Evolutionary conservation across 2,888 invertebrate genomes (phyloP).

Genomic region (Chydorus sphaericus): DNA sequence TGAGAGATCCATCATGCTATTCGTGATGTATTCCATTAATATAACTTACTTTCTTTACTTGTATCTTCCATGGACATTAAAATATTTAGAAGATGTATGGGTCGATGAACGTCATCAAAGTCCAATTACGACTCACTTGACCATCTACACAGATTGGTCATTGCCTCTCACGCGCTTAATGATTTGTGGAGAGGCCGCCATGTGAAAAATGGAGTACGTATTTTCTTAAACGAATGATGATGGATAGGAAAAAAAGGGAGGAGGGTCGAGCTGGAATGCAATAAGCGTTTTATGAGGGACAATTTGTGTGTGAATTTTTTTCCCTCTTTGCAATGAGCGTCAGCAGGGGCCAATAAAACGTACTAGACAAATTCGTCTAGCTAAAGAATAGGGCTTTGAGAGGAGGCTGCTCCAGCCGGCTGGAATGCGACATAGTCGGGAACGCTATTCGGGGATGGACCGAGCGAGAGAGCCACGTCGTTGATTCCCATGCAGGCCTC

Average conservation of each 20-base stretch:
- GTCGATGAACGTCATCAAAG: no score
- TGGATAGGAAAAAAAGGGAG: neutral
- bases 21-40: no score
- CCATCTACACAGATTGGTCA: no score
- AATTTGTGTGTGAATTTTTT: conserved; percentile 2
- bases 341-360: conserved; percentile 5
- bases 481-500: neutral
- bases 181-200: no score
- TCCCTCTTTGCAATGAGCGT: neutral
- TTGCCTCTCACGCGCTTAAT: no score
- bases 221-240: neutral
- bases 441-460: neutral
- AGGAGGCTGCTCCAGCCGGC: neutral
- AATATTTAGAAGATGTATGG: no score
- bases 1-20: no score
- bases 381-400: neutral
- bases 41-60: no score
- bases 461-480: neutral
- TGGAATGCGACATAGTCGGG: neutral
- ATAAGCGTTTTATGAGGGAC: conserved; percentile 2
- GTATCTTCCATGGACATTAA: no score
- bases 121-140: no score
- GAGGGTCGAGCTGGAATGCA: conserved; percentile 1
- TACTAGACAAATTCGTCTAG: neutral
- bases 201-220: no score